Percentiles rank a stretch among this genome's conserved stretches.
Evolutionary conservation across 2,888 invertebrate species (phyloP).

Genomic region (Macaria notata): DNA sequence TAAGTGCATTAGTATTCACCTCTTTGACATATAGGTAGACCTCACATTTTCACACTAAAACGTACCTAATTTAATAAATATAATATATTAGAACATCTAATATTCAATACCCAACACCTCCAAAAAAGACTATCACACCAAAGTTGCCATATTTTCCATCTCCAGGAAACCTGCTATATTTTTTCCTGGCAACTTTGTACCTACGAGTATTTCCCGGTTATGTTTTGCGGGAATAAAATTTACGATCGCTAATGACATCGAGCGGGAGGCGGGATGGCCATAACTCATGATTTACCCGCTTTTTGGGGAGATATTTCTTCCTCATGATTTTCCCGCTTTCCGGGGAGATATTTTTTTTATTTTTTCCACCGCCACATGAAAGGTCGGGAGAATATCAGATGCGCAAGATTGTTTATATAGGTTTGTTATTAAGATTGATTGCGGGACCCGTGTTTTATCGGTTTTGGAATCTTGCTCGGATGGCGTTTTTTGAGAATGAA

Average conservation of each 20-base stretch:
- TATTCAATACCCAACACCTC: too few relatives aligned
- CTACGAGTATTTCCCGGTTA: constrained; percentile 13
- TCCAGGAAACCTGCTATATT: background rate
- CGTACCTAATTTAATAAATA: too few relatives aligned
- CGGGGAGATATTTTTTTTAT: constrained; percentile 36
- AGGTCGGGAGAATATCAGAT: constrained; percentile 20
- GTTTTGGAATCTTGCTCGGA: constrained; percentile 6
- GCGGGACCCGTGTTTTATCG: constrained; percentile 2
- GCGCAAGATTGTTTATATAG: constrained; percentile 25
- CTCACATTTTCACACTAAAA: too few relatives aligned
- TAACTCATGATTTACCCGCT: constrained; percentile 70
- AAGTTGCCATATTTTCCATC: background rate
- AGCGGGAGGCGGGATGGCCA: constrained; percentile 54
- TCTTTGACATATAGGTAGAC: too few relatives aligned
- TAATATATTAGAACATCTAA: too few relatives aligned
- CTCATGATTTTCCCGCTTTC: constrained; percentile 62
- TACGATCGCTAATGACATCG: constrained; percentile 66
- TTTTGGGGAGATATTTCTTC: constrained; percentile 43
- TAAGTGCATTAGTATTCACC: too few relatives aligned
- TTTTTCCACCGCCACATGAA: constrained; percentile 13
- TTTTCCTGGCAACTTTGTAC: background rate
- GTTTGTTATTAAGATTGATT: constrained; percentile 20
- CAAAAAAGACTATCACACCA: background rate
- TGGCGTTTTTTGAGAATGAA: background rate
- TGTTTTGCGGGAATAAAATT: constrained; percentile 47